phyloP scores from a whole-genome alignment of 2,113 vertebrate species.

The Grantiella picta region DNA sequence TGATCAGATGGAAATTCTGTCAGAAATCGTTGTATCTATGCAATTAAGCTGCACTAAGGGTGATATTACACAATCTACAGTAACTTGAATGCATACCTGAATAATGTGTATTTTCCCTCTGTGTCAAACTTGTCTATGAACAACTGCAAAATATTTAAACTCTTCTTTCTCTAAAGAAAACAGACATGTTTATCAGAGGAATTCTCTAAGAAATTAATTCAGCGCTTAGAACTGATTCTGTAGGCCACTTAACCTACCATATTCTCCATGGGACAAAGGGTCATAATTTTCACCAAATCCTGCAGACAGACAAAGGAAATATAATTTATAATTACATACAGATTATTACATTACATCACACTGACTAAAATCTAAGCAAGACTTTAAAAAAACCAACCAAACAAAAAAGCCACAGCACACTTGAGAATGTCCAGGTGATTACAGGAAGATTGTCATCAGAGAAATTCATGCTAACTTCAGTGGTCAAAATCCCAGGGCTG shows the following conservation, averaged over 20 bases:
- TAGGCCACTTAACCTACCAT: slow-evolving; percentile 78
- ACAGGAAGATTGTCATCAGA: background rate
- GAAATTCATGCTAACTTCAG: background rate
- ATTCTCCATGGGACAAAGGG: slow-evolving; percentile 84
- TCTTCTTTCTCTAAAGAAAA: slow-evolving; percentile 81
- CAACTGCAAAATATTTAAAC: slow-evolving; percentile 84
- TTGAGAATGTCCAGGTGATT: background rate
- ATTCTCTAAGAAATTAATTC: background rate
- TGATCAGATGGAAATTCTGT: background rate
- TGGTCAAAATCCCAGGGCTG: background rate
- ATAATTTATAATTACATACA: background rate
- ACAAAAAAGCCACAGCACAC: background rate
- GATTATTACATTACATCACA: background rate
- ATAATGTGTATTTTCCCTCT: slow-evolving; percentile 89
- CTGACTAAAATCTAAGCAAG: background rate
- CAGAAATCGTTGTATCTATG: background rate
- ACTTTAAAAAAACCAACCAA: background rate
- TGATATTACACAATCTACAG: background rate
- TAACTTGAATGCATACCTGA: slow-evolving; percentile 77
- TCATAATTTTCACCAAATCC: slow-evolving; percentile 86
- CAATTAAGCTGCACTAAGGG: background rate
- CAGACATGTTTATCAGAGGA: background rate
- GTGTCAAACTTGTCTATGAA: slow-evolving; percentile 86
- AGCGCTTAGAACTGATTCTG: background rate
- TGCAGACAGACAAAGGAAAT: slow-evolving; percentile 62